Evolutionary conservation across 2,113 vertebrate genomes (phyloP).

Genomic region (Scatophagus argus): DNA sequence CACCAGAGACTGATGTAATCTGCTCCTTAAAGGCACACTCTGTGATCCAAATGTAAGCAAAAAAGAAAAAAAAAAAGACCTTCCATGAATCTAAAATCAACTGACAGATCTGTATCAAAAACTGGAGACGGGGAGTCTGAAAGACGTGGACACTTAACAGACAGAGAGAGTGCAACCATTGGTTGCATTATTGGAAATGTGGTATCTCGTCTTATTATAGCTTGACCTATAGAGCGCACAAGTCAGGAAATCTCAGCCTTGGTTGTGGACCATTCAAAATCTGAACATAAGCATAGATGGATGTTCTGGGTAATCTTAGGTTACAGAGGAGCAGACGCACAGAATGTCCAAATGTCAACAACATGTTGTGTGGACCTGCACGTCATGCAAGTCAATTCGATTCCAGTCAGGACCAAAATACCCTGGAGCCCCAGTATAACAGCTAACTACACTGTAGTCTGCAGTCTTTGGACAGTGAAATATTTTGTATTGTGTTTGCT

Average conservation of each 20-base stretch:
- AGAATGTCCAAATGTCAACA: background rate
- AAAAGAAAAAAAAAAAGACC: background rate
- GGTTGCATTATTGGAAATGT: background rate
- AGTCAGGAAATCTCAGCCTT: background rate
- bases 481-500: background rate
- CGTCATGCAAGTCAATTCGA: background rate
- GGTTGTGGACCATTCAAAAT: background rate
- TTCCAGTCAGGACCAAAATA: background rate
- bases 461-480: background rate
- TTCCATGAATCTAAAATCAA: background rate
- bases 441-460: background rate
- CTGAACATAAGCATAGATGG: background rate
- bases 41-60: background rate
- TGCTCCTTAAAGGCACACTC: slow-evolving; percentile 26
- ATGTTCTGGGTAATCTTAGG: background rate
- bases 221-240: background rate
- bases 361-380: background rate
- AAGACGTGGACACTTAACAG: background rate
- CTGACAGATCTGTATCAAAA: background rate
- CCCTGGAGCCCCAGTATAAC: too few relatives aligned
- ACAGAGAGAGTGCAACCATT: background rate
- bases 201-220: background rate
- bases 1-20: slow-evolving; percentile 14
- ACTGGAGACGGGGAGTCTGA: background rate
- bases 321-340: background rate